A percentile compares a stretch with the other conserved stretches of the same genome.
Evolutionary conservation across 53 echinoderm and acorn worm species (phyloP).

Genomic region (Echinometra lucunter): DNA sequence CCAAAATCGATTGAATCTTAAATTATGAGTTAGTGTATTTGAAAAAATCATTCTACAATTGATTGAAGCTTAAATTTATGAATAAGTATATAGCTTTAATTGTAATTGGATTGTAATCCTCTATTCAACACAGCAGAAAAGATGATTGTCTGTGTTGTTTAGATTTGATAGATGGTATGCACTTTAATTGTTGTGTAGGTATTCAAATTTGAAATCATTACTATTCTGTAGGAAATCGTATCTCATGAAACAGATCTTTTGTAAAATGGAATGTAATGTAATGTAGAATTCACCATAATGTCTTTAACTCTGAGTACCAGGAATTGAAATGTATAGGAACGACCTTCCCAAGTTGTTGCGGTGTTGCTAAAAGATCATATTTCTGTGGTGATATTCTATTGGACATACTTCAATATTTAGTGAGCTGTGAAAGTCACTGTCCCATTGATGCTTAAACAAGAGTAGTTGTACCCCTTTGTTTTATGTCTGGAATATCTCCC

Average conservation of each 20-base stretch:
- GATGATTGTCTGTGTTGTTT: background rate
- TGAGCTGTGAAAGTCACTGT: background rate
- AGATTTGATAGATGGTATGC: background rate
- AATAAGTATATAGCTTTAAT: too few relatives aligned
- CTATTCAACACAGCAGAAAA: background rate
- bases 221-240: background rate
- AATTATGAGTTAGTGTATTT: background rate
- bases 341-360: background rate
- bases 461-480: background rate
- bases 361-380: background rate
- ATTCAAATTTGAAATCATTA: background rate
- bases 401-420: slow-evolving; percentile 1
- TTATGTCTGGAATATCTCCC: background rate
- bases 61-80: too few relatives aligned
- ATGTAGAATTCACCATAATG: background rate
- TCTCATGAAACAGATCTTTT: background rate
- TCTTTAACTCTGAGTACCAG: background rate
- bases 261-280: background rate
- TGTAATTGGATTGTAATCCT: background rate
- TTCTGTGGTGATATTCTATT: slow-evolving; percentile 6
- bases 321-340: background rate
- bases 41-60: too few relatives aligned
- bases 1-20: background rate
- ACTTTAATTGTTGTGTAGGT: background rate
- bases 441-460: background rate